Evolutionary conservation across 2,113 vertebrate species (phyloP).

Genomic region (Ceyx cyanopectus): DNA sequence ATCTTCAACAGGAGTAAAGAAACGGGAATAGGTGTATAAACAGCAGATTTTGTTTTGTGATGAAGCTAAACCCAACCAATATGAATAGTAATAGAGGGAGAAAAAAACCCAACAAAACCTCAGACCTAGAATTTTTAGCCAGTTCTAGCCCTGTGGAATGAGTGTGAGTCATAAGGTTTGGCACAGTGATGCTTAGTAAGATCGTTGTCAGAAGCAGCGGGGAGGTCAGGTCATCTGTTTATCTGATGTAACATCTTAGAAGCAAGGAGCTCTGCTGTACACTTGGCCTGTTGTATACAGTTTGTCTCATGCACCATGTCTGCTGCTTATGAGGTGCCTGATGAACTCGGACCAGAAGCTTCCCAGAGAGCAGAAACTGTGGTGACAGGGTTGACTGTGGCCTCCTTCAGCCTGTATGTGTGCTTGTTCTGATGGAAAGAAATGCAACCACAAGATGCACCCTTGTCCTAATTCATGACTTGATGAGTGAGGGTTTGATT

Average conservation of each 20-base stretch:
- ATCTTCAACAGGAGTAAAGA: background rate
- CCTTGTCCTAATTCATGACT: fast-evolving
- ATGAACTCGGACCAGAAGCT: background rate
- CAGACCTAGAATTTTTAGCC: background rate
- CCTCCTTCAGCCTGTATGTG: background rate
- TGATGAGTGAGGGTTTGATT: background rate
- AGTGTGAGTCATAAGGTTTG: background rate
- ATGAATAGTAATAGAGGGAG: background rate
- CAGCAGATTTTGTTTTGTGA: background rate
- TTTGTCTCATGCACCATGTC: fast-evolving
- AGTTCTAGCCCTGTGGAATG: background rate
- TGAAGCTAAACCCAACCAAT: background rate
- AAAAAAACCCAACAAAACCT: background rate
- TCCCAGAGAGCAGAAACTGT: background rate
- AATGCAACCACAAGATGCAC: background rate
- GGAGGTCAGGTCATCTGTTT: background rate
- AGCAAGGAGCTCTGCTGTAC: background rate
- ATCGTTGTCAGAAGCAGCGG: background rate
- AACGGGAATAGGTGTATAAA: background rate
- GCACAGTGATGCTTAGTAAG: background rate
- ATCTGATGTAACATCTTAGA: background rate
- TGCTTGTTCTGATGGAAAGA: background rate
- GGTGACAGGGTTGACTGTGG: background rate
- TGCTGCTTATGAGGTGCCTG: background rate
- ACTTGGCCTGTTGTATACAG: fast-evolving